Evolutionary conservation across 2,888 invertebrate species (phyloP), one percentile per base, ranked within the genome.

Genomic region (Sarcophaga carnaria): DNA sequence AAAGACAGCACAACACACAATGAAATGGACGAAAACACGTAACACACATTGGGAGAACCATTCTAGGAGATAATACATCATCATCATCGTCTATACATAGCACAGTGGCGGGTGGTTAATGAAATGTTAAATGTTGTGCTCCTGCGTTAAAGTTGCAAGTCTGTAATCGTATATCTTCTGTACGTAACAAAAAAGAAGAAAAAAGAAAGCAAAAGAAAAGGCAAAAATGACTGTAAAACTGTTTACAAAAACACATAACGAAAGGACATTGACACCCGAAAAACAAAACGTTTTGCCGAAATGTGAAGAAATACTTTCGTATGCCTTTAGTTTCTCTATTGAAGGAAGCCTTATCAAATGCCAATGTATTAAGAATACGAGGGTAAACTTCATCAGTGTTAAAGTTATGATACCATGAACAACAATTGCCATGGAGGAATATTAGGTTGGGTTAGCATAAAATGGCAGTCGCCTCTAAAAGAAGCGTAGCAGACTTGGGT

Each of bases 231-330:
- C 37, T 37, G 37, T 37, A 37, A 37, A 37, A 37, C 37, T 6
- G 37, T 37, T 37, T 37, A 49, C 66, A 14, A 14, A 49, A 66
- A 83, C 59, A 67, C 62, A 71, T 82, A 70, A 64, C 25, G 60
- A 83, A 79, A 86, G 86, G 86, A 80, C 86, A 83, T 86, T 86
- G 86, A 80, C 86, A 86, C 76, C 72, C 80, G 63, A 83, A 80
- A 75, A 47, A 72, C 72, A 59, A 77, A 66, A 62, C n/a, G 27
- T 49, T 66, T n/a, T 37, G 4, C 27, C 17, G 20, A 74, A 6
- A 27, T 17, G 11, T n/a, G 12, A 37, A 8, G 37, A 62, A 27
- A 37, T 72, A 14, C 49, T 14, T 49, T 49, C 14, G 49, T 49
- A 49, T 49, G 49, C 49, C 49, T 49, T 49, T 14, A 49, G 12